phyloP scores from a whole-genome alignment of 2,797 vertebrate genomes.

The Heliangelus exortis region DNA sequence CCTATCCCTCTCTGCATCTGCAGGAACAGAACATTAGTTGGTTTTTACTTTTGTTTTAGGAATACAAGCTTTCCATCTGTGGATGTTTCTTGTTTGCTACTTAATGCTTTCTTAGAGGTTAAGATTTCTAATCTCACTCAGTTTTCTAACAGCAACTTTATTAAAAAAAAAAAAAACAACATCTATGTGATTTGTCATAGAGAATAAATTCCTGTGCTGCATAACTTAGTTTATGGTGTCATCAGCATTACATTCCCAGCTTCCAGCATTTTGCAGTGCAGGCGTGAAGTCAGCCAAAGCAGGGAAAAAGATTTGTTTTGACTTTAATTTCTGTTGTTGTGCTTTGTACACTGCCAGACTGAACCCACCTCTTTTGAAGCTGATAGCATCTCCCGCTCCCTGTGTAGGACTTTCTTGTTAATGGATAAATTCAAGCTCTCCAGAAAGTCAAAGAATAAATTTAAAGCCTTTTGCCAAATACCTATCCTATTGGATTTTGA shows the following conservation, averaged over 20 bases:
- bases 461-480: constrained; percentile 81
- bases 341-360: constrained; percentile 74
- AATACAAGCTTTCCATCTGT: not conserved
- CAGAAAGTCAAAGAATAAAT: constrained; percentile 83
- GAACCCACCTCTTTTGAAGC: constrained; percentile 81
- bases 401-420: constrained; percentile 78
- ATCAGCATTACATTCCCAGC: not conserved
- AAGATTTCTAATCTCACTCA: not conserved
- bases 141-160: not conserved
- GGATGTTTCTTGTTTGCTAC: not conserved
- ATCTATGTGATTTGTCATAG: not conserved
- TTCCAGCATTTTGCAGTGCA: not conserved
- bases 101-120: not conserved
- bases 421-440: constrained; percentile 81
- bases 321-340: constrained; percentile 2
- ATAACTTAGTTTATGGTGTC: not conserved
- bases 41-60: constrained; percentile 5
- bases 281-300: constrained; percentile 24
- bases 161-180: not conserved
- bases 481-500: constrained; percentile 88
- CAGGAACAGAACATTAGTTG: not conserved
- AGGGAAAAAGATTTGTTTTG: constrained; percentile 14
- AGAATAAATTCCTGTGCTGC: not conserved
- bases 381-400: constrained; percentile 82
- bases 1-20: constrained; percentile 32